Conservation (phyloP, 2,113 vertebrate species). For the Mellivora capensis region DNA sequence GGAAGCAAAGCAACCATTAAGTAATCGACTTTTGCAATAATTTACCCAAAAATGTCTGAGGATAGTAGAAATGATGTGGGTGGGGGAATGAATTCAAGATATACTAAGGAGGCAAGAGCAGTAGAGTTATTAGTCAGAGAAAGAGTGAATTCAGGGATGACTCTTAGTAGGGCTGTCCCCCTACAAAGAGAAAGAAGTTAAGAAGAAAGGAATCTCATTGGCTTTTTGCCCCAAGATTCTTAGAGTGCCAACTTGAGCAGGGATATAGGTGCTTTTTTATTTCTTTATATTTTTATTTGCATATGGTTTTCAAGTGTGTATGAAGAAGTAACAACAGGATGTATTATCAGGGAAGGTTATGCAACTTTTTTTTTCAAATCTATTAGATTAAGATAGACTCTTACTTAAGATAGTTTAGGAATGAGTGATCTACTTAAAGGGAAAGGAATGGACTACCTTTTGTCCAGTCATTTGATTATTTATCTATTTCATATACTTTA, state of each 20-base stretch:
- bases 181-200: not conserved
- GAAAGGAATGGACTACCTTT: not conserved
- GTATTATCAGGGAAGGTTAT: constrained; percentile 22
- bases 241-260: not conserved
- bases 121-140: not conserved
- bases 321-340: not conserved
- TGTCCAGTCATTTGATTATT: not conserved
- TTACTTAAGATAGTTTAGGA: not conserved
- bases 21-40: not conserved
- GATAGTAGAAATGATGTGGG: not conserved
- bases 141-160: not conserved
- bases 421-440: not conserved
- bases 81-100: not conserved
- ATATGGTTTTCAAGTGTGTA: not conserved
- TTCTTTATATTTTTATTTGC: constrained; percentile 16
- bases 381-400: not conserved
- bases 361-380: not conserved
- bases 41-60: constrained; percentile 4
- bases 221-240: not conserved
- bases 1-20: constrained; percentile 9
- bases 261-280: not conserved
- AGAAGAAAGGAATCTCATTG: not conserved
- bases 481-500: not conserved
- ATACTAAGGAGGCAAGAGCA: not conserved
- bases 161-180: not conserved